Base-by-base conservation (phyloP, 2,888 invertebrate genomes). In the Drosophila prostipennis region DNA sequence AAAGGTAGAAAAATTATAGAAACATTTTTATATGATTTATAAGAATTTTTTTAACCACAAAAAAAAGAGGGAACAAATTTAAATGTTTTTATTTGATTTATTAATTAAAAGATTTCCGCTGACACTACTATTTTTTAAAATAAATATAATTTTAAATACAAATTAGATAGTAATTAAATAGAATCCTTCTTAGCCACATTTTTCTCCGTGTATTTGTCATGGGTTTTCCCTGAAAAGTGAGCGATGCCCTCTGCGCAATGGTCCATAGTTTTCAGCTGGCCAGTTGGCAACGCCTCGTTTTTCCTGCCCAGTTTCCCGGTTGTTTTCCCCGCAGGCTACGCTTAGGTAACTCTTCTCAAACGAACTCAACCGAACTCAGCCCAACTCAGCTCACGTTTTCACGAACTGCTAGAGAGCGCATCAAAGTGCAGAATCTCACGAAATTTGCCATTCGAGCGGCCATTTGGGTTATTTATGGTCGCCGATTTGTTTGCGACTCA, bases 401-500 rank as follows among this genome's bases (percentile, higher is more conserved):
- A 82, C 82, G 82, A 90, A 90, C 79, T 89, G 71, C 43, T 19
- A 46, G 72, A 23, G 67, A 80, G 89, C 90, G 85, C 90, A 90
- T 90, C 90, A 89, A 80, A 81, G 79, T 79, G 78, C 72, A 79
- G 87, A 86, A 90, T 90, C 90, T 90, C 90, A 90, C 90, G 90
- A 90, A 80, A 87, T 89, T 87, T 77, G 76, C 82, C 86, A 82
- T 82, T 82, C 83, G 73, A 85, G 65, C 78, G 87, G 77, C 64
- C 80, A 87, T 87, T 82, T 72, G 80, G 82, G 83, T 82, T 82
- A 82, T 82, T 82, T 82, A 82, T 82, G 82, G 73, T 54, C 60
- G 77, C 71, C 72, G 87, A 87, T 87, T 87, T 87, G 87, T 82
- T 82, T 77, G 72, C 83, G 61, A 71, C 87, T 83, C 73, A 79